phyloP scores from a whole-genome alignment of 2,113 vertebrate genomes.

The Xiphias gladius region DNA sequence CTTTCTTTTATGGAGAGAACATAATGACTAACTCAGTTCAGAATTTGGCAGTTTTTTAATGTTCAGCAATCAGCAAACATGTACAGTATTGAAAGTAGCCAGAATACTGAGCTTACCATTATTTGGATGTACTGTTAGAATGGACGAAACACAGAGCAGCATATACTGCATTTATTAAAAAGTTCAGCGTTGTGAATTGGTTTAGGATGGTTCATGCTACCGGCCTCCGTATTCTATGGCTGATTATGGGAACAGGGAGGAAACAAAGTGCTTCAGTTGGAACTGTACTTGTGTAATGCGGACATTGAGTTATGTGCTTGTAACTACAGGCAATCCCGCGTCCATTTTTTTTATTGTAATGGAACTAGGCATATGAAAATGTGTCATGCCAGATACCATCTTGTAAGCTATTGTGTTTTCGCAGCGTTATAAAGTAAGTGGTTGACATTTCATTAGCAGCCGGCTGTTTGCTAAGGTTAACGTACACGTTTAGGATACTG shows the following conservation, averaged over 20 bases:
- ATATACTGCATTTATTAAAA: no score
- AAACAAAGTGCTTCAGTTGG: background rate
- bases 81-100: background rate
- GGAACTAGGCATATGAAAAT: no score
- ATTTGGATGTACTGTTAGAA: background rate
- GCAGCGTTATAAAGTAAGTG: background rate
- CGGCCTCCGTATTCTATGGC: background rate
- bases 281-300: no score
- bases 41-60: background rate
- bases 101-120: background rate
- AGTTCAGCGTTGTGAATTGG: background rate
- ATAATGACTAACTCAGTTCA: background rate
- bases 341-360: background rate
- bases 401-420: background rate
- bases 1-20: background rate
- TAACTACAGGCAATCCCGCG: accelerated
- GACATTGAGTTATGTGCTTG: background rate
- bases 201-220: background rate
- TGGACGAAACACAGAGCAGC: background rate
- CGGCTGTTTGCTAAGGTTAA: background rate
- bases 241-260: no score
- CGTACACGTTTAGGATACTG: background rate
- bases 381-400: background rate
- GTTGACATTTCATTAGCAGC: background rate
- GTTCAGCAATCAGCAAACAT: background rate